These are phyloP conservation scores for Acanthacorydalis orientalis DNA, from an alignment of 2,888 invertebrate species.

Conservation along the genomic window DNA sequence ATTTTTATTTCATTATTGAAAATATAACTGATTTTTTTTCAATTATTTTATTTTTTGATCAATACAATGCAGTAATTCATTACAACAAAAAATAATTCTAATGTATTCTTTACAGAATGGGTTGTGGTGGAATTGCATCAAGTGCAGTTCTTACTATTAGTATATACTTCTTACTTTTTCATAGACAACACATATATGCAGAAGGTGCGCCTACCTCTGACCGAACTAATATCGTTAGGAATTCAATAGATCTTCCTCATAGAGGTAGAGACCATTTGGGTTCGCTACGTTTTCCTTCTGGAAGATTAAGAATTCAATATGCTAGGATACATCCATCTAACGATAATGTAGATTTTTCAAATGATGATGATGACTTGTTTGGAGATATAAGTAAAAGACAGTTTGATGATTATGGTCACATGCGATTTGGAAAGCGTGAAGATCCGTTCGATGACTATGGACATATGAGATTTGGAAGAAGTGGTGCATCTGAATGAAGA, in stretches of 20 bases:
- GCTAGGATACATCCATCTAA: constrained; percentile 15
- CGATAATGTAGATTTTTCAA: constrained; percentile 15
- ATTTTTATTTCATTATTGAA: no score
- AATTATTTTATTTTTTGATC: no score
- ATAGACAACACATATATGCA: constrained; percentile 9
- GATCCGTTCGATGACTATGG: constrained; percentile 61
- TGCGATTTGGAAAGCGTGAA: constrained; percentile 44
- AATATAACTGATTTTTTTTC: no score
- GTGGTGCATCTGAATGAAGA: constrained; percentile 19
- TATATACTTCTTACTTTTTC: constrained; percentile 9
- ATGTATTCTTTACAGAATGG: constrained; percentile 9
- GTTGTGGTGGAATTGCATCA: constrained; percentile 8
- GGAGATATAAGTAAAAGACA: constrained; percentile 30
- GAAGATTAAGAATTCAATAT: constrained; percentile 11
- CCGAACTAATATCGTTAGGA: constrained; percentile 2
- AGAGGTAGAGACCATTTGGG: constrained; percentile 13
- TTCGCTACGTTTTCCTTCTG: constrained; percentile 11
- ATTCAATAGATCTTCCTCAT: constrained; percentile 11
- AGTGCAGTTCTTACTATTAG: constrained; percentile 9
- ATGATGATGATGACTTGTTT: constrained; percentile 28
- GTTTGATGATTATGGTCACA: constrained; percentile 43
- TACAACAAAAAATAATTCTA: not conserved
- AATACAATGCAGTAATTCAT: no score
- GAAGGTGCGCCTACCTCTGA: constrained; percentile 10
- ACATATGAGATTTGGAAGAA: constrained; percentile 53